Evolutionary conservation across 1,140 invertebrate genomes (phyloP).

Genomic region (Callitettix versicolor): DNA sequence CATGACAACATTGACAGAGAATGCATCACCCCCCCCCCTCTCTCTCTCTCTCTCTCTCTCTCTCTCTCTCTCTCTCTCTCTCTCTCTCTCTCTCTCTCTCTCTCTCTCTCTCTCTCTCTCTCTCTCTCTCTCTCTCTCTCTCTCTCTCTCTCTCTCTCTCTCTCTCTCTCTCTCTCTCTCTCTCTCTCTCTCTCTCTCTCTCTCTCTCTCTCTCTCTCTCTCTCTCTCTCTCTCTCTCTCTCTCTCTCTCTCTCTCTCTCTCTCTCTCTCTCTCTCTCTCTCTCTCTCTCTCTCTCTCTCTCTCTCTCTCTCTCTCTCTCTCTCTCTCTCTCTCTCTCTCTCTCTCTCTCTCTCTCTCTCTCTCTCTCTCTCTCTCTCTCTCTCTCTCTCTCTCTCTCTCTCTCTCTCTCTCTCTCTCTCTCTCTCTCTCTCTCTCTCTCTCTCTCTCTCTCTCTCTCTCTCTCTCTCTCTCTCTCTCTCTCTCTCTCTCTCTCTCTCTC

Average conservation of each 20-base stretch:
- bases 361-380: constrained; percentile 9
- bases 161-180: constrained; percentile 10
- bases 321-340: constrained; percentile 8
- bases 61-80: too few relatives aligned
- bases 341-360: constrained; percentile 9
- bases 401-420: constrained; percentile 9
- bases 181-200: constrained; percentile 3
- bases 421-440: constrained; percentile 9
- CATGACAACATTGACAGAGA: too few relatives aligned
- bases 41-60: too few relatives aligned
- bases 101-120: constrained; percentile 5
- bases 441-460: constrained; percentile 8
- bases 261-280: neutral
- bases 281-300: constrained; percentile 13
- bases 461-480: constrained; percentile 9
- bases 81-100: neutral
- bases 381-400: constrained; percentile 8
- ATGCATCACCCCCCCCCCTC: too few relatives aligned
- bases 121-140: constrained; percentile 13
- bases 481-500: constrained; percentile 9
- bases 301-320: constrained; percentile 9
- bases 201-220: constrained; percentile 10
- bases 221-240: constrained; percentile 9
- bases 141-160: constrained; percentile 10
- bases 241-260: neutral